phyloP scores from a whole-genome alignment of 1,140 invertebrate species.

The Diuraphis noxia region DNA sequence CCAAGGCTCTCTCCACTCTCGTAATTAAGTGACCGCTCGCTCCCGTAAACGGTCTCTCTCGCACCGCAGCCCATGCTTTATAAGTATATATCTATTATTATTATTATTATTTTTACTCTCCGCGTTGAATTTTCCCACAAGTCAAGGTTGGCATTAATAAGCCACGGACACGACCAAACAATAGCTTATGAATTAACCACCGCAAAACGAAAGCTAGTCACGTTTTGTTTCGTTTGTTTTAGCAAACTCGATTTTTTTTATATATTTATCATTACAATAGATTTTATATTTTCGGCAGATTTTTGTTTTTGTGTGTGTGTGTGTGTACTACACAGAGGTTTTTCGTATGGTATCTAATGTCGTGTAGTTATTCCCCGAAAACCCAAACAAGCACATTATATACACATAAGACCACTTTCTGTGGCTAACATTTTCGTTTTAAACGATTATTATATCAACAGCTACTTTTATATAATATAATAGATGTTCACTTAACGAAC shows the following conservation, averaged over 20 bases:
- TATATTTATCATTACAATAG: constrained; percentile 17
- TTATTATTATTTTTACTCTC: constrained; percentile 25
- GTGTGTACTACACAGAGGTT: not conserved
- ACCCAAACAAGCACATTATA: not conserved
- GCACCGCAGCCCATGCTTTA: not conserved
- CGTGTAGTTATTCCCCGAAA: not conserved
- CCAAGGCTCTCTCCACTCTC: constrained; percentile 1
- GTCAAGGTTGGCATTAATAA: constrained; percentile 31
- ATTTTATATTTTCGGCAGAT: not conserved
- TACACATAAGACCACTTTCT: not conserved
- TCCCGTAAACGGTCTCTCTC: constrained; percentile 30
- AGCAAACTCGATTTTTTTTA: not conserved
- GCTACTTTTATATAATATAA: not conserved
- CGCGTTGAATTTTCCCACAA: constrained; percentile 25
- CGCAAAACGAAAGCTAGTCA: constrained; percentile 41
- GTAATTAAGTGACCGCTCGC: constrained; percentile 6
- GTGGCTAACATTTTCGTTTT: not conserved
- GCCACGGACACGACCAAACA: constrained; percentile 40
- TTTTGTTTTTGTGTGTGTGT: not conserved
- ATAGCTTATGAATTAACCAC: constrained; percentile 43
- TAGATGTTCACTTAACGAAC: not conserved
- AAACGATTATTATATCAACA: not conserved
- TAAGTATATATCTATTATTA: no score
- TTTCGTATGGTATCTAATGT: not conserved
- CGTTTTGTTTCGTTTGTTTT: constrained; percentile 44